Conservation (phyloP, 2,797 vertebrate species). For the Phalanger gymnotis region DNA sequence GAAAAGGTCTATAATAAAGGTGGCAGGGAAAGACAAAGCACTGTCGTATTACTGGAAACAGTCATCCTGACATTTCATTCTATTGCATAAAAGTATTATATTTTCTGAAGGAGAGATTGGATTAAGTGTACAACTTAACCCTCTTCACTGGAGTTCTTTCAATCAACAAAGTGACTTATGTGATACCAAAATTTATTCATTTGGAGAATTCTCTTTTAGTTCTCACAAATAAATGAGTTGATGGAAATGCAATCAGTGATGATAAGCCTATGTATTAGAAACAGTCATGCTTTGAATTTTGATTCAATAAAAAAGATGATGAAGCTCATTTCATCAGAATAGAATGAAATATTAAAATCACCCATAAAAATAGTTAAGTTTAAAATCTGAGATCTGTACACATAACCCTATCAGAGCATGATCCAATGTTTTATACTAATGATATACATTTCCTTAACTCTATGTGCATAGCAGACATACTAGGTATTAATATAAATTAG, state of each 20-base stretch:
- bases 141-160: conserved; percentile 54
- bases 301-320: conserved; percentile 35
- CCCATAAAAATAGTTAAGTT: conserved; percentile 35
- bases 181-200: conserved; percentile 27
- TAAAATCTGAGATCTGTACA: neutral
- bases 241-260: conserved; percentile 64
- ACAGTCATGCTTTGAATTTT: conserved; percentile 61
- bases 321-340: conserved; percentile 22
- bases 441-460: neutral
- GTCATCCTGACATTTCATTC: conserved; percentile 23
- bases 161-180: conserved; percentile 53
- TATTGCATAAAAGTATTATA: conserved; percentile 44
- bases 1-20: neutral
- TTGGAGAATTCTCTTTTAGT: conserved; percentile 65
- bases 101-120: conserved; percentile 25
- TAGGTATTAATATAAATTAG: neutral
- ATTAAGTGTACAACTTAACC: conserved; percentile 20
- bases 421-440: neutral
- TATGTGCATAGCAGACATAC: neutral
- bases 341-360: conserved; percentile 43
- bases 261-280: conserved; percentile 55
- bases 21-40: neutral
- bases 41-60: neutral
- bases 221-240: conserved; percentile 60
- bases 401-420: neutral